Evolutionary conservation across 2,888 invertebrate species (phyloP).

Genomic region (Schizaphis graminum): DNA sequence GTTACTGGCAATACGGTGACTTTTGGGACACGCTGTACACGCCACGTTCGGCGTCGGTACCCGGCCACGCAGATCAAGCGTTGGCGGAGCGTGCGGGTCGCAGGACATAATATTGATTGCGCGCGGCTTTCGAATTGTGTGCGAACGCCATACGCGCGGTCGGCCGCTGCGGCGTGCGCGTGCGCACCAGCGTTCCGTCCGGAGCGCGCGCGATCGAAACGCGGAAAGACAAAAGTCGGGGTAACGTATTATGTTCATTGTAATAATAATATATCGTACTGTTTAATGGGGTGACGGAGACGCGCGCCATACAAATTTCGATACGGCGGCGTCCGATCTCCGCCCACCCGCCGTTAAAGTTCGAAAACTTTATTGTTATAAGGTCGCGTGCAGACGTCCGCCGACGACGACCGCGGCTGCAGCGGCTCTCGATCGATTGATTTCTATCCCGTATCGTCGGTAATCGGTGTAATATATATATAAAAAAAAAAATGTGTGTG

Average conservation of each 20-base stretch:
- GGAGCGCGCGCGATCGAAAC: neutral
- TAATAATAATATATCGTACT: too few relatives aligned
- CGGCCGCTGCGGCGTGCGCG: neutral
- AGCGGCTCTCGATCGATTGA: neutral
- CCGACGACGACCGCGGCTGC: neutral
- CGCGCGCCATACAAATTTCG: neutral
- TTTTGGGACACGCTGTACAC: neutral
- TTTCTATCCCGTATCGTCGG: neutral
- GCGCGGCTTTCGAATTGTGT: neutral
- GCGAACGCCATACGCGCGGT: neutral
- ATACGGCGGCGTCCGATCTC: neutral
- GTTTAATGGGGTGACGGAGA: neutral
- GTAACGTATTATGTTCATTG: neutral
- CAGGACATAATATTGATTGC: neutral
- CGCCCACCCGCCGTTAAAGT: neutral
- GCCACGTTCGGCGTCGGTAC: neutral
- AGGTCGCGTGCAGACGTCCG: conserved; percentile 8
- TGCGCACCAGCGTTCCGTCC: neutral
- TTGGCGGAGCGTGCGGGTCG: neutral
- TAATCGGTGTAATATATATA: neutral
- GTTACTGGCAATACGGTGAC: neutral
- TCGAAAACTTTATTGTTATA: neutral
- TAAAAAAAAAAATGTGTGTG: neutral
- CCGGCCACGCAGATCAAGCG: neutral
- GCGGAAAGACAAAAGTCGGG: neutral